Conservation (phyloP, 2,113 vertebrate species). For the Brevimyrus niger region DNA sequence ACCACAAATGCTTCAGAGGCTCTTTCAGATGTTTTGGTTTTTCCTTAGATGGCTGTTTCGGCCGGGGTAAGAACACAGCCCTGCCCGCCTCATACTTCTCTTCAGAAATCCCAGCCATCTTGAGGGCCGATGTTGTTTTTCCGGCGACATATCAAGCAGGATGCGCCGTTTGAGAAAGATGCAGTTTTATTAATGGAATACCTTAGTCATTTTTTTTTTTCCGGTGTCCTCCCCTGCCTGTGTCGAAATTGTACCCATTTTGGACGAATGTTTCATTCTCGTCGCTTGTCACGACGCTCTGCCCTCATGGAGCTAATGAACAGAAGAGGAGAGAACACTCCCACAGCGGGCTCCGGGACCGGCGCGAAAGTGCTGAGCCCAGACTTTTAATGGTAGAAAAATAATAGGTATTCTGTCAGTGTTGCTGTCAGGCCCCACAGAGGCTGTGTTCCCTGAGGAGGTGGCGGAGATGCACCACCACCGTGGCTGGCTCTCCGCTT, state of each 20-base stretch:
- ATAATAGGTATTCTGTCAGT: not conserved
- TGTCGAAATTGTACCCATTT: not conserved
- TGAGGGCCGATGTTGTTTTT: not conserved
- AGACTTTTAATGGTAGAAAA: not conserved
- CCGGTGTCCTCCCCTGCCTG: not conserved
- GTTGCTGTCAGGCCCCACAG: not conserved
- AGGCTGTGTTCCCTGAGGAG: not conserved
- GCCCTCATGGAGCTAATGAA: not conserved
- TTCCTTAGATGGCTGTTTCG: not conserved
- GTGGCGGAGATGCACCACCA: not conserved
- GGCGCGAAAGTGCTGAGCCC: conserved; percentile 1
- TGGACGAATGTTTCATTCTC: not conserved
- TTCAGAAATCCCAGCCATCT: not conserved
- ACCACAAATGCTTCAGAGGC: not conserved
- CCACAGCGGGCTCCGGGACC: not conserved
- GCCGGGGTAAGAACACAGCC: not conserved
- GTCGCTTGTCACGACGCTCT: not conserved
- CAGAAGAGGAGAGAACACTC: not conserved
- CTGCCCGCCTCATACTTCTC: not conserved
- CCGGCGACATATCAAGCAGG: not conserved
- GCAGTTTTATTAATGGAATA: not conserved
- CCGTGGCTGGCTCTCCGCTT: not conserved
- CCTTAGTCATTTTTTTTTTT: not conserved
- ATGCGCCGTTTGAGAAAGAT: not conserved
- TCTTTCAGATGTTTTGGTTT: not conserved